Evolutionary conservation across 2,113 vertebrate genomes (phyloP).

Genomic region (Ornithorhynchus anatinus): DNA sequence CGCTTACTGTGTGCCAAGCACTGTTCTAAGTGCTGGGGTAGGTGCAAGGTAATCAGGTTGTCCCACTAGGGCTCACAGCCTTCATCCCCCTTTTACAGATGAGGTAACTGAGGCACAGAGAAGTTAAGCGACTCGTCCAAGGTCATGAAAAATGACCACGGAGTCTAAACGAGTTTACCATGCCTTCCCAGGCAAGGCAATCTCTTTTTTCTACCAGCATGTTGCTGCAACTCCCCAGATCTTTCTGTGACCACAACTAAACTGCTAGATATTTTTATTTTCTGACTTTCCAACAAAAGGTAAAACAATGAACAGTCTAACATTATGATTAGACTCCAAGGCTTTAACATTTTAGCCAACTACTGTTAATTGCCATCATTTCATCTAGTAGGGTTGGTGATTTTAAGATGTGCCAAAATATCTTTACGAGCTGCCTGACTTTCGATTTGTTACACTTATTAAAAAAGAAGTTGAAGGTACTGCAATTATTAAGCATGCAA

Average conservation of each 20-base stretch:
- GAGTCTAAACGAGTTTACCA: slow-evolving; percentile 52
- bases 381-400: slow-evolving; percentile 24
- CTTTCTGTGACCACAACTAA: slow-evolving; percentile 29
- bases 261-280: slow-evolving; percentile 33
- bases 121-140: too few species aligned
- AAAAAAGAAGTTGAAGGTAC: slow-evolving; percentile 37
- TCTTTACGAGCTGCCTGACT: slow-evolving; percentile 43
- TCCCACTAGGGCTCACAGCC: too few species aligned
- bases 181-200: slow-evolving; percentile 48
- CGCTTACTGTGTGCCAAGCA: too few species aligned
- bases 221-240: slow-evolving; percentile 35
- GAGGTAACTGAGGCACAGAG: too few species aligned
- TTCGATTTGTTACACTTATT: slow-evolving; percentile 49
- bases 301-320: slow-evolving; percentile 50
- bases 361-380: slow-evolving; percentile 38
- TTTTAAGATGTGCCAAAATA: slow-evolving; percentile 44
- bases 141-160: slow-evolving; percentile 62
- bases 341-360: slow-evolving; percentile 53
- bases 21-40: too few species aligned
- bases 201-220: slow-evolving; percentile 53
- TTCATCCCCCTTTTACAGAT: too few species aligned
- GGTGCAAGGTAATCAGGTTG: too few species aligned
- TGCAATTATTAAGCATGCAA: slow-evolving; percentile 45
- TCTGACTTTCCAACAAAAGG: slow-evolving; percentile 21
- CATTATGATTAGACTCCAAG: slow-evolving; percentile 39